Evolutionary conservation across 2,113 vertebrate species (phyloP).

Genomic region (Petromus typicus): DNA sequence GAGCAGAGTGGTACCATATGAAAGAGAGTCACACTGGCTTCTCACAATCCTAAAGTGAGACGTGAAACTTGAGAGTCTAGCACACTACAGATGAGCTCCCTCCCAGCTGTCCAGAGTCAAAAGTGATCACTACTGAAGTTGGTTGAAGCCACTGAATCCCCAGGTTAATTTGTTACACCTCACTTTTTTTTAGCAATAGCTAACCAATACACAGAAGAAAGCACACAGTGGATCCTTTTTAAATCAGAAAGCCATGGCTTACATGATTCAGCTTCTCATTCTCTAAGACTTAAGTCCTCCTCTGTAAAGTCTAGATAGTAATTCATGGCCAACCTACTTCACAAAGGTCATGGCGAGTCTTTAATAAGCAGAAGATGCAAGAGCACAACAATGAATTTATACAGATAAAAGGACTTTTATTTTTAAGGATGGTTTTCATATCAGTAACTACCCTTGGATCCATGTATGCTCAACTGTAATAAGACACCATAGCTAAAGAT

Average conservation of each 20-base stretch:
- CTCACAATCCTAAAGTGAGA: background rate
- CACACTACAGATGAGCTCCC: background rate
- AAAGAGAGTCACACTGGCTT: background rate
- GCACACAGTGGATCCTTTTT: background rate
- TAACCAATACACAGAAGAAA: conserved; percentile 15
- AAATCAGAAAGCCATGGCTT: background rate
- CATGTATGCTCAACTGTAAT: background rate
- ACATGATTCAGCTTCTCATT: background rate
- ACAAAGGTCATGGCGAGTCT: background rate
- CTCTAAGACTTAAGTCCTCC: conserved; percentile 8
- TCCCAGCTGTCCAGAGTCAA: background rate
- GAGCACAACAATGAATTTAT: background rate
- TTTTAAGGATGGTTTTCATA: background rate
- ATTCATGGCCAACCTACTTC: background rate
- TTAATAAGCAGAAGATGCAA: background rate
- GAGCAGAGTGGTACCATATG: background rate
- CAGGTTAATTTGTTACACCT: background rate
- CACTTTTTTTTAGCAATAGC: conserved; percentile 12
- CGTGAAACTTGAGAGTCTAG: background rate
- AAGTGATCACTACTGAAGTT: background rate
- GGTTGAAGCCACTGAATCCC: conserved; percentile 36
- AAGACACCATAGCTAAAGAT: background rate
- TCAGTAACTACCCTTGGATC: background rate
- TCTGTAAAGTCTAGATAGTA: background rate
- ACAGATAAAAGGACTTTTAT: background rate